Conservation (phyloP, 2,113 vertebrate genomes). For the Hyperopisus bebe region DNA sequence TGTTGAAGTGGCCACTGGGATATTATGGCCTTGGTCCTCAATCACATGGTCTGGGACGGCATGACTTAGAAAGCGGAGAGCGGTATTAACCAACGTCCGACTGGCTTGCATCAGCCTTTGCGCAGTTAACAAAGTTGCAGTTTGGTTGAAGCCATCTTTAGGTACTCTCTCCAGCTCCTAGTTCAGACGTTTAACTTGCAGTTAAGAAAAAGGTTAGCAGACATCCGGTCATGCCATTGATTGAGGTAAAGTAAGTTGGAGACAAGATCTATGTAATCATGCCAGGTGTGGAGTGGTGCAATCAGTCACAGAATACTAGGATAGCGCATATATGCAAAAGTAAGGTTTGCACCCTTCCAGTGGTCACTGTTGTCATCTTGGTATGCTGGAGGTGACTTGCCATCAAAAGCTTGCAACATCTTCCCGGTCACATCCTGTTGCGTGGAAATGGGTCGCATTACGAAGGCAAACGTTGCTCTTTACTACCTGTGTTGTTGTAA, state of each 20-base stretch:
- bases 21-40: not conserved
- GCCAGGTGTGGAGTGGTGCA: not conserved
- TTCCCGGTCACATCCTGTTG: not conserved
- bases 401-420: not conserved
- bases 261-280: not conserved
- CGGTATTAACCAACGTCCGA: not conserved
- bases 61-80: not conserved
- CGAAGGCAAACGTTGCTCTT: slow-evolving; percentile 28
- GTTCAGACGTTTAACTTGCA: not conserved
- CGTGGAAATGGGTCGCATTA: slow-evolving; percentile 20
- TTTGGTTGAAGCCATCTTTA: not conserved
- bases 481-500: slow-evolving; percentile 41
- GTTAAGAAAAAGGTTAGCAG: not conserved
- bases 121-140: not conserved
- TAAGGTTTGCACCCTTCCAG: not conserved
- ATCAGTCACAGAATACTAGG: not conserved
- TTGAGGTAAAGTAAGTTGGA: not conserved
- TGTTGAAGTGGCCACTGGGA: not conserved
- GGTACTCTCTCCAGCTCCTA: not conserved
- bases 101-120: not conserved
- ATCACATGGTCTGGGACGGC: not conserved
- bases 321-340: not conserved
- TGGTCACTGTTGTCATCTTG: not conserved
- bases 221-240: not conserved
- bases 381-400: not conserved